Conservation (phyloP, 2,888 invertebrate species). For the Brachypalpus laphriformis region DNA sequence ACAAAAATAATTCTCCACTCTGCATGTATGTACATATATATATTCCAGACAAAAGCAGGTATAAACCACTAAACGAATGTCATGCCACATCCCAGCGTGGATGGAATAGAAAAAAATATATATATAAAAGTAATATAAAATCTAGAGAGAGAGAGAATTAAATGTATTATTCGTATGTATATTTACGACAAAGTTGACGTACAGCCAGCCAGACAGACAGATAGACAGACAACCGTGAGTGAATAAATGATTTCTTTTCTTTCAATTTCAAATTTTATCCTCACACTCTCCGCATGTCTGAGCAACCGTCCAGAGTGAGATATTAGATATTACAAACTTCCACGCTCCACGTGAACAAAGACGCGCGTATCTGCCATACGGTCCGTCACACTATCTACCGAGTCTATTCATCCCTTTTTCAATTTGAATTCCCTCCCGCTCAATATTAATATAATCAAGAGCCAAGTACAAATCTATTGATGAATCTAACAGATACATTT, state of each 20-base stretch:
- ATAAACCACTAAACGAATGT: constrained; percentile 46
- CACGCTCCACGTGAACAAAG: constrained; percentile 40
- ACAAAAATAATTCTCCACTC: neutral
- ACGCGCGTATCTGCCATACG: constrained; percentile 35
- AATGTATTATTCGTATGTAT: constrained; percentile 47
- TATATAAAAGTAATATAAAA: constrained; percentile 27
- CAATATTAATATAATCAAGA: constrained; percentile 74
- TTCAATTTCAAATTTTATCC: constrained; percentile 66
- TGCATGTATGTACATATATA: too few species aligned
- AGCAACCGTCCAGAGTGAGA: constrained; percentile 47
- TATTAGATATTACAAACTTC: constrained; percentile 50
- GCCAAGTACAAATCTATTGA: constrained; percentile 74
- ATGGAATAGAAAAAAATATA: constrained; percentile 17
- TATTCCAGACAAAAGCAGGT: constrained; percentile 44
- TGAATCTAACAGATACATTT: constrained; percentile 74
- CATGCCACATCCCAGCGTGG: constrained; percentile 35
- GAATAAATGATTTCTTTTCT: constrained; percentile 72
- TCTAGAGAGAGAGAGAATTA: constrained; percentile 21
- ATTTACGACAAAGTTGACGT: constrained; percentile 52
- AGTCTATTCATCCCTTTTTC: constrained; percentile 68
- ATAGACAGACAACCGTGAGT: constrained; percentile 68
- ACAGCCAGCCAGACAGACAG: constrained; percentile 41
- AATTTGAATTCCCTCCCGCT: constrained; percentile 67
- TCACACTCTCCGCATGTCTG: neutral
- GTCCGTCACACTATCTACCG: constrained; percentile 58